Conservation (phyloP, 1,140 invertebrate genomes). For the Ceratosolen solmsi region DNA sequence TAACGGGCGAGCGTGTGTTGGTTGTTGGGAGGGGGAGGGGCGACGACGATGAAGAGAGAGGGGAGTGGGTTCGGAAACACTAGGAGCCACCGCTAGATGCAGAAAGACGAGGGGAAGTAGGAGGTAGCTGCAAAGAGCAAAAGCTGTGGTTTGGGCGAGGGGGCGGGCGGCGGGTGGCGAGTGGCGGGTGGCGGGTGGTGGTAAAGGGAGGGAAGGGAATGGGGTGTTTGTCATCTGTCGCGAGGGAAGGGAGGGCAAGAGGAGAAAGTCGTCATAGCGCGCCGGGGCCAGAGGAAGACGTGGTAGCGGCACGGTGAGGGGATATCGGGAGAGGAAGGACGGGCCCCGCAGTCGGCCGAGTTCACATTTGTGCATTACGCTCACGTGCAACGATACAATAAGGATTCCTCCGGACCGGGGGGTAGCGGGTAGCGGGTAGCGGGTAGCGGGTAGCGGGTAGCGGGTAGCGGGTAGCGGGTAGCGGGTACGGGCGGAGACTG, state of each 20-base stretch:
- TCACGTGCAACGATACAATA: conserved; percentile 75
- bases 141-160: no score
- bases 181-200: no score
- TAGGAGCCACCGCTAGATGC: not conserved
- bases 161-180: no score
- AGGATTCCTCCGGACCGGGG: conserved; percentile 73
- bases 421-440: no score
- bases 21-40: not conserved
- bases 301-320: not conserved
- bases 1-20: not conserved
- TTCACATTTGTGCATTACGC: conserved; percentile 72
- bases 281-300: not conserved
- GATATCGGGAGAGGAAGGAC: conserved; percentile 43
- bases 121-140: no score
- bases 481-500: not conserved
- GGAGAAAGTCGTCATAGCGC: conserved; percentile 1
- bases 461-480: no score
- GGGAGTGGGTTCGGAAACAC: not conserved
- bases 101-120: not conserved
- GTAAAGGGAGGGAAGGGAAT: no score
- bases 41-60: no score
- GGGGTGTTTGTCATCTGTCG: no score
- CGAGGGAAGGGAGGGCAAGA: not conserved
- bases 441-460: no score
- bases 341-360: conserved; percentile 65